Evolutionary conservation across 2,797 vertebrate species (phyloP), one percentile per base, ranked within the genome.

Genomic region (Tachyglossus aculeatus): DNA sequence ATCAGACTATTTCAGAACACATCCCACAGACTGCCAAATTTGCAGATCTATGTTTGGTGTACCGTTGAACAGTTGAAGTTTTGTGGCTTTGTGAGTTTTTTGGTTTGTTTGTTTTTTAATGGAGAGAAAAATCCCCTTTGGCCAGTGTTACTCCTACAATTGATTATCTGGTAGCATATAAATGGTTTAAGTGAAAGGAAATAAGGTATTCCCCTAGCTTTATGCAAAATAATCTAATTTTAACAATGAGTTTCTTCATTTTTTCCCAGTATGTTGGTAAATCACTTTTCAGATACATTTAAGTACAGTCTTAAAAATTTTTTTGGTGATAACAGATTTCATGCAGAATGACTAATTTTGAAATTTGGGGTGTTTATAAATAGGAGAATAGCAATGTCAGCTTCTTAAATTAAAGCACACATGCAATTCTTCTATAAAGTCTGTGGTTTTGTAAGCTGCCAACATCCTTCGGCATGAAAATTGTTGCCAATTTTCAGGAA

Each of bases 1-100:
- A 60, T 67, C 52, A 38, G 69, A 19, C 51, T 40, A 48, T 64
- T 63, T 22, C 62, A 61, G 57, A 59, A 58, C 60, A 70, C n/a
- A 68, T 55, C 65, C 59, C 71, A 63, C 71, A 75, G 19, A 71
- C 57, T 48, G 67, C 40, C 34, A 64, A 37, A 74, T 67, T 38
- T 59, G 54, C 3, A 2, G 33, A 59, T 62, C 61, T 70, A 56
- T 41, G 71, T 81, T 77, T 86, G 67, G 31, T 73, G 74, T 79
- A 61, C 51, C 51, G 57, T 74, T 69, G 27, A 53, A 68, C 32
- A 59, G 29, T 31, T 62, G 33, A 16, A 16, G 25, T 61, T 59
- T 59, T 62, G 50, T 67, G 39, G 41, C n/a, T 2, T 33, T n/a
- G n/a, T n/a, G 19, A 52, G 25, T 61, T 59, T 59, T 62, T 54